Base-by-base conservation (phyloP, 2,888 invertebrate species). In the Lasioglossum villosulum region DNA sequence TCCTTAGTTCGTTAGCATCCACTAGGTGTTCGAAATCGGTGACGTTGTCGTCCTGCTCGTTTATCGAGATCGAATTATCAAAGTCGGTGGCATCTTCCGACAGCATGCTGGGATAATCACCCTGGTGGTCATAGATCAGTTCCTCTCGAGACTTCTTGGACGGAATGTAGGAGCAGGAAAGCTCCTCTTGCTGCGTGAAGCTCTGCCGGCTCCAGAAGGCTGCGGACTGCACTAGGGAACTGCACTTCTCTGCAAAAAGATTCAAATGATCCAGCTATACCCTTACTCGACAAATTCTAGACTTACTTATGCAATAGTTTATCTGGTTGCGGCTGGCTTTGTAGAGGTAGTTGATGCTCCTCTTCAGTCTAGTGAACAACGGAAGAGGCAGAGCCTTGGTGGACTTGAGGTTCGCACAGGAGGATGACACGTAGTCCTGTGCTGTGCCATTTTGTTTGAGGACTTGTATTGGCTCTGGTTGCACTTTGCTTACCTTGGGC, bases 111-210 rank as follows among this genome's bases (percentile, higher is more conserved):
- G 91, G 88, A 72, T 80, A 88, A 6, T 90, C 88, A 23, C 12
- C 70, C 1, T 77, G 80, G 14, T 89, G 90, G 79, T 90, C 85
- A 23, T 75, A 84, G 16, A 93, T n/a, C 10, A 93, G 66, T 30
- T 91, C 92, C 12, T 94, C 93, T 0, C 83, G 92, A 66, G 79
- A 37, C 77, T 92, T 94, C 52, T 87, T 93, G 3, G 93, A 88
- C 1, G 94, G 88, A 12, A 92, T 59, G 78, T 95, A 95, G 0
- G 95, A 94, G 63, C 95, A 95, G 14, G 95, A 94, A 30, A 94
- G 88, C 48, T 94, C 92, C 80, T 95, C 95, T 14, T 89, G 88
- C 4, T 90, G 89, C 0, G 82, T 73, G 4, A 89, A 80, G 79
- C 86, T 91, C 23, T 81, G 85, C 27, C 85, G 90, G 45, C 86